phyloP scores from a whole-genome alignment of 2,888 invertebrate genomes.

The Argyra leucocephala region DNA sequence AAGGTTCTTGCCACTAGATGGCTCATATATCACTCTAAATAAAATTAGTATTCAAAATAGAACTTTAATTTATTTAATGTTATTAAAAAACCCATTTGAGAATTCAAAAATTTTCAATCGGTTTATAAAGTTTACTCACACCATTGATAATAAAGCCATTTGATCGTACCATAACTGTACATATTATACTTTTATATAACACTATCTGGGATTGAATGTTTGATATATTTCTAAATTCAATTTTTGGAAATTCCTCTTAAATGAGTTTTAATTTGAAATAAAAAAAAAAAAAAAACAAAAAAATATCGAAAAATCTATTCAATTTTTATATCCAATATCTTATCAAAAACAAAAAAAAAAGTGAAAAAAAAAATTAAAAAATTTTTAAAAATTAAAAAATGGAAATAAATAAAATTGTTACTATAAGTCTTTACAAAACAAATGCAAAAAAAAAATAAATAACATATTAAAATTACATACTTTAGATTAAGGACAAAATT shows the following conservation, averaged over 20 bases:
- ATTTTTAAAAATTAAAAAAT: constrained; percentile 23
- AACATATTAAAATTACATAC: not conserved
- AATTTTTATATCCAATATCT: constrained; percentile 28
- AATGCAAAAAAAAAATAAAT: constrained; percentile 19
- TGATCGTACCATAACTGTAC: no score
- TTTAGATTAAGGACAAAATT: constrained; percentile 1
- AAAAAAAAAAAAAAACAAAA: no score
- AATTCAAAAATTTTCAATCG: no score
- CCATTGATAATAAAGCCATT: no score
- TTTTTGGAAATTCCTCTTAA: constrained; percentile 9
- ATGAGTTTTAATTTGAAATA: not conserved
- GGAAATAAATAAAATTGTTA: constrained; percentile 25
- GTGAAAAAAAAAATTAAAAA: constrained; percentile 21
- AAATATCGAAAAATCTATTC: not conserved
- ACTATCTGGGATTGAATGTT: no score
- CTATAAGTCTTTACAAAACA: constrained; percentile 24
- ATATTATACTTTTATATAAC: no score
- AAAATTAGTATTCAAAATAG: no score
- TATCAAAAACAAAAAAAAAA: constrained; percentile 17
- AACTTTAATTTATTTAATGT: no score
- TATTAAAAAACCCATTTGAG: no score
- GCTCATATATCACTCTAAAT: no score
- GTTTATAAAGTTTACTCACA: no score
- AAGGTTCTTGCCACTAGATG: no score
- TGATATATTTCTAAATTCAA: not conserved